Conservation (phyloP, 1,140 invertebrate genomes). For the Akabosia matsudoensis region DNA sequence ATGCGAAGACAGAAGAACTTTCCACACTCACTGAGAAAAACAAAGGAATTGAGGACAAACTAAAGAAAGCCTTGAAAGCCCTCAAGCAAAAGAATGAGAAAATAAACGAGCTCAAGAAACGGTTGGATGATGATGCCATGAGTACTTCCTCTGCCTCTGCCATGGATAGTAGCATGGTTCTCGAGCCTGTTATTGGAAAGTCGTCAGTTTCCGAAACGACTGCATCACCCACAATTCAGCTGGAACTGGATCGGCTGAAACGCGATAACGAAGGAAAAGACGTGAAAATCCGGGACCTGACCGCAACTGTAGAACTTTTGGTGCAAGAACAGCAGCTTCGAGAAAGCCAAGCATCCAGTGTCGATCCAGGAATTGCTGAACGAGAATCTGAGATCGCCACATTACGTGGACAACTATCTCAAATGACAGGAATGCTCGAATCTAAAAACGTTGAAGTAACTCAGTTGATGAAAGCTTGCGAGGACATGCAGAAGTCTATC, state of each 20-base stretch:
- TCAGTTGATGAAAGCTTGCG: conserved; percentile 11
- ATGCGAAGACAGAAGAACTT: not conserved
- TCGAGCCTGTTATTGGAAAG: not conserved
- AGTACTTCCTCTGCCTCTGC: not conserved
- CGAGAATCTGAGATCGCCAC: no score
- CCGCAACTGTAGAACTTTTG: not conserved
- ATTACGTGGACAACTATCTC: not conserved
- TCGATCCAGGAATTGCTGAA: no score
- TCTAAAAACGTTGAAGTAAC: conserved; percentile 7
- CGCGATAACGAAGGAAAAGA: not conserved
- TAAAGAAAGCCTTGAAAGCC: not conserved
- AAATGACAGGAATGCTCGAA: not conserved
- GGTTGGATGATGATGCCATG: conserved; percentile 1
- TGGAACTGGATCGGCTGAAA: not conserved
- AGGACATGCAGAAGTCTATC: not conserved
- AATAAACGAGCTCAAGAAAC: not conserved
- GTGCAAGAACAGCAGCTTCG: not conserved
- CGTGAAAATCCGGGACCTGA: not conserved
- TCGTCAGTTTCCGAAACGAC: not conserved
- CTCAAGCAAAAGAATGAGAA: conserved; percentile 8
- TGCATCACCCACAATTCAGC: not conserved
- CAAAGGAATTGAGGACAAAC: not conserved
- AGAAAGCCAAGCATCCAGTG: no score
- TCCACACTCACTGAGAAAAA: not conserved
- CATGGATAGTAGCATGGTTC: not conserved